A percentile compares a stretch with the other conserved stretches of the same genome.
Evolutionary conservation across 2,113 vertebrate species (phyloP).

Genomic region (Dunckerocampus dactyliophorus): DNA sequence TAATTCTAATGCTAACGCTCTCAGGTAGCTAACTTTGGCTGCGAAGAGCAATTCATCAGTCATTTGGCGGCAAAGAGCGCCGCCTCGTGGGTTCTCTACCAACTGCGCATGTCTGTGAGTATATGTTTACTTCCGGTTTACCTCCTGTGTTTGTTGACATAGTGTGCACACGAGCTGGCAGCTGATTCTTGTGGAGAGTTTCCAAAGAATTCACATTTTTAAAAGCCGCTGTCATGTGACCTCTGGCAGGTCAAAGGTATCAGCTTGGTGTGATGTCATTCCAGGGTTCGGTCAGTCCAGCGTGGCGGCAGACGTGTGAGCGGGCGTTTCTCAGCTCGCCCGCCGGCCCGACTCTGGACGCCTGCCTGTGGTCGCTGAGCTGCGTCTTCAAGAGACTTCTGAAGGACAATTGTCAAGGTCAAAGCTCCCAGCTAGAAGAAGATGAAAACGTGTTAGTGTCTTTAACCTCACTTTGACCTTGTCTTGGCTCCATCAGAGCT

Average conservation of each 20-base stretch:
- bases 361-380: slow-evolving; percentile 9
- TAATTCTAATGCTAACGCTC: not conserved
- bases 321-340: not conserved
- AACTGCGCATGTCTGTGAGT: slow-evolving; percentile 4
- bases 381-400: not conserved
- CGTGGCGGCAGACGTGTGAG: not conserved
- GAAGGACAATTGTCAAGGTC: not conserved
- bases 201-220: not conserved
- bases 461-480: not conserved
- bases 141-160: not conserved
- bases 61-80: slow-evolving; percentile 6
- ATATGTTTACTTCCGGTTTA: no score
- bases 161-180: not conserved
- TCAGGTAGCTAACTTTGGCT: not conserved
- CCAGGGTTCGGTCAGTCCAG: not conserved
- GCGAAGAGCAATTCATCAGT: not conserved
- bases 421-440: not conserved
- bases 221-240: not conserved
- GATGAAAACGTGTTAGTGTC: not conserved
- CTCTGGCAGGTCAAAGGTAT: not conserved
- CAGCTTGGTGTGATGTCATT: not conserved
- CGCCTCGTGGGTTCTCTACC: not conserved
- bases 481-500: not conserved
- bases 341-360: not conserved
- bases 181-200: not conserved